These are phyloP conservation scores for Plecturocebus donacophilus DNA, from an alignment of 2,113 vertebrate genomes.

Conservation along the genomic window DNA sequence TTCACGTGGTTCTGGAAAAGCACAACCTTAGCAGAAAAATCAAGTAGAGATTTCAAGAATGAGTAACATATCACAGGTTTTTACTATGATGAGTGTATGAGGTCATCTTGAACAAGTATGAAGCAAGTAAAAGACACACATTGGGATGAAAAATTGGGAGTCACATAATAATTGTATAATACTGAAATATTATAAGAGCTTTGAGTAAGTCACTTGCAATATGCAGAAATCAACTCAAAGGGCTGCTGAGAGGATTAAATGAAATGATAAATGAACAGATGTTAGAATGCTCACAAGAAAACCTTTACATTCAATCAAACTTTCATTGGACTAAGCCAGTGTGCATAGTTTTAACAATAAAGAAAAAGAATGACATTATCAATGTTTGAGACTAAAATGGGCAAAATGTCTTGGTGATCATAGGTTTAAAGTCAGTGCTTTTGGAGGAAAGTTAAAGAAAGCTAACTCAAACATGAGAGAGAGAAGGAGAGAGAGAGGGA, in stretches of 20 bases:
- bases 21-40: neutral
- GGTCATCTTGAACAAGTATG: neutral
- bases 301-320: neutral
- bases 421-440: neutral
- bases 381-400: neutral
- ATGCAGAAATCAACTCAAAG: neutral
- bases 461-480: neutral
- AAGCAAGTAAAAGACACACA: neutral
- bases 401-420: neutral
- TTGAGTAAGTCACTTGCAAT: neutral
- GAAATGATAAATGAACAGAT: neutral
- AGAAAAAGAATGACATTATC: neutral
- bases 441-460: neutral
- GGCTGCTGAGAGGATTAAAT: neutral
- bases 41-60: neutral
- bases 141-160: neutral
- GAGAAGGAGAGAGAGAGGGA: neutral
- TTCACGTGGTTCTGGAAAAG: neutral
- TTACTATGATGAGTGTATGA: neutral
- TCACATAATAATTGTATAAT: neutral
- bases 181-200: neutral
- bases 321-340: neutral
- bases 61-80: neutral
- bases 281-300: neutral
- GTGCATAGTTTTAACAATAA: neutral